These are phyloP conservation scores for Listronotus oregonensis DNA, from an alignment of 1,140 invertebrate genomes.

Conservation along the genomic window DNA sequence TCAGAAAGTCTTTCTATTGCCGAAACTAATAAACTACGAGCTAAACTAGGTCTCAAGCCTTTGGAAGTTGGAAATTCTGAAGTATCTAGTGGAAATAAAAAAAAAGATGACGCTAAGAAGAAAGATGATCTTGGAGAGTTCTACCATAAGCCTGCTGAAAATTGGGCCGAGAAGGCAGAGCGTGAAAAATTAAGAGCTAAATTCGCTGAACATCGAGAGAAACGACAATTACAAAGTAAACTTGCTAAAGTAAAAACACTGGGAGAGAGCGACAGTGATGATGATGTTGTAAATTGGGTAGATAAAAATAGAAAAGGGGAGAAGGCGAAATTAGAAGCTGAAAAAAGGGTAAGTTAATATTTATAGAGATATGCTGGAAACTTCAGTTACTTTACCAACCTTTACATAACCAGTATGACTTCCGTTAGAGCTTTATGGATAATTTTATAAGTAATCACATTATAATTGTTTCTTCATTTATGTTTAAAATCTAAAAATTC, in stretches of 20 bases:
- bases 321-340: conserved; percentile 84
- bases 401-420: too few species aligned
- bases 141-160: conserved; percentile 90
- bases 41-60: conserved; percentile 92
- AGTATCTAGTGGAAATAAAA: conserved; percentile 48
- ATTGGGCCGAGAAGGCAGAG: conserved; percentile 75
- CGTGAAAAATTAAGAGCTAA: conserved; percentile 85
- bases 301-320: conserved; percentile 76
- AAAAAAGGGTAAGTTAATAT: conserved; percentile 70
- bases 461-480: too few species aligned
- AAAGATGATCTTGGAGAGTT: conserved; percentile 88
- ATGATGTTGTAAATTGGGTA: conserved; percentile 80
- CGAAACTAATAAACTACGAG: conserved; percentile 89
- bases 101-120: conserved; percentile 60
- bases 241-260: conserved; percentile 69
- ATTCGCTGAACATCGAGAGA: conserved; percentile 76
- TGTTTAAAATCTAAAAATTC: too few species aligned
- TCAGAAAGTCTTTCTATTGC: conserved; percentile 78
- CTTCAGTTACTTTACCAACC: too few species aligned
- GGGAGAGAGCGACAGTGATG: conserved; percentile 74
- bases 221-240: conserved; percentile 78
- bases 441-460: too few species aligned
- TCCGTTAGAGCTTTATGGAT: too few species aligned
- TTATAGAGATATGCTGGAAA: background rate
- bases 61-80: conserved; percentile 69